Evolutionary conservation across 2,888 invertebrate species (phyloP).

Genomic region (Dichetophora obliterata): DNA sequence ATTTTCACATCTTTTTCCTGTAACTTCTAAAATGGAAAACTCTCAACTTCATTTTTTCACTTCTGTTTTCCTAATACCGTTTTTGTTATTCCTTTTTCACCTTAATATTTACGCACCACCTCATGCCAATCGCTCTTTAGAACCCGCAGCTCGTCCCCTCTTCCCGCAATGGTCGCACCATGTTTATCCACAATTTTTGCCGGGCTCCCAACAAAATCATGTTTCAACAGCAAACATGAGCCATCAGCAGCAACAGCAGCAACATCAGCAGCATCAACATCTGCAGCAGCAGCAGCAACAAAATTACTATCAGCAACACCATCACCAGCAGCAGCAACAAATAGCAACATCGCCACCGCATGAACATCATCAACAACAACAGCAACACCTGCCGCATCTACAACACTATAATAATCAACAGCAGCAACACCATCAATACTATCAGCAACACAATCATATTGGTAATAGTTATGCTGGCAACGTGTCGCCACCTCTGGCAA

Average conservation of each 20-base stretch:
- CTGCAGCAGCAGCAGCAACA: constrained; percentile 69
- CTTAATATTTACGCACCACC: not conserved
- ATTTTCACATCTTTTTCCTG: not conserved
- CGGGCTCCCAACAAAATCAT: constrained; percentile 87
- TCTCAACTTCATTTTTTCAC: not conserved
- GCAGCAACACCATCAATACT: constrained; percentile 51
- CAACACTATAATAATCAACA: constrained; percentile 57
- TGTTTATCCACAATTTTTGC: constrained; percentile 94
- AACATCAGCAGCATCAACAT: constrained; percentile 62
- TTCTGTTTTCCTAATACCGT: not conserved
- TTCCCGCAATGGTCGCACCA: constrained; percentile 96
- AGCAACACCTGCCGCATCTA: constrained; percentile 54
- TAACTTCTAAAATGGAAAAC: too few species aligned
- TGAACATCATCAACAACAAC: constrained; percentile 64
- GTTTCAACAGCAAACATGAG: constrained; percentile 54
- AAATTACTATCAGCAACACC: constrained; percentile 63
- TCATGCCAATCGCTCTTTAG: constrained; percentile 50
- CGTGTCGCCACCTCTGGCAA: constrained; percentile 63
- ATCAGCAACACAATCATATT: constrained; percentile 58
- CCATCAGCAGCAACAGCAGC: constrained; percentile 70
- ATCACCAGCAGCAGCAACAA: constrained; percentile 70
- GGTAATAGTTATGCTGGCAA: constrained; percentile 59
- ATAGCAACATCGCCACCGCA: constrained; percentile 52
- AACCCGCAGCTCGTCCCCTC: constrained; percentile 77
- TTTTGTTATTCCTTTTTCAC: not conserved